Percentiles rank a stretch among this genome's conserved stretches.
phyloP scores from a whole-genome alignment of 53 echinoderm and acorn worm species.

The Holothuria leucospilota region DNA sequence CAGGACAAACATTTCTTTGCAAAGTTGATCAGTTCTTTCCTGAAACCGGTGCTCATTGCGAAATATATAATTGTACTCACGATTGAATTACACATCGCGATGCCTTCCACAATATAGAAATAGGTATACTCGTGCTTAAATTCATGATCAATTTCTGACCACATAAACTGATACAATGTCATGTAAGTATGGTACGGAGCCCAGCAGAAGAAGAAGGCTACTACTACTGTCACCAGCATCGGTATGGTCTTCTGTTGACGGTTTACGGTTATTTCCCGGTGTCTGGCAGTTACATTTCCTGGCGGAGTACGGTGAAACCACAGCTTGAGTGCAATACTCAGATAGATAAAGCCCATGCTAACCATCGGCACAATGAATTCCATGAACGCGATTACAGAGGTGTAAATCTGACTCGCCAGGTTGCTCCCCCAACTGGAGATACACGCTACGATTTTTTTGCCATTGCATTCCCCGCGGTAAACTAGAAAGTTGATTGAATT shows the following conservation, averaged over 20 bases:
- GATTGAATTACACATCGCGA: conserved; percentile 92
- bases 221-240: conserved; percentile 93
- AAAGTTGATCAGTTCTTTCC: conserved; percentile 79
- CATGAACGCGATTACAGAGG: conserved; percentile 66
- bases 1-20: conserved; percentile 67
- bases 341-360: conserved; percentile 84
- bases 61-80: conserved; percentile 95
- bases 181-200: conserved; percentile 86
- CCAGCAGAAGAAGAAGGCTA: conserved; percentile 95
- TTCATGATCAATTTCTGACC: conserved; percentile 35
- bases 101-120: conserved; percentile 79
- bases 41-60: conserved; percentile 82
- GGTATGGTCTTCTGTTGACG: conserved; percentile 98
- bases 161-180: conserved; percentile 67
- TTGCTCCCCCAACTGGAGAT: conserved; percentile 69
- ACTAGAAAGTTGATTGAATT: conserved; percentile 68
- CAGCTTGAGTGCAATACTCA: conserved; percentile 84
- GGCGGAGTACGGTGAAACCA: conserved; percentile 93
- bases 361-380: conserved; percentile 86
- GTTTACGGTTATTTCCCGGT: conserved; percentile 90
- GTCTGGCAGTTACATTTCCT: conserved; percentile 86
- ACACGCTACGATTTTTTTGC: conserved; percentile 55
- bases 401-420: conserved; percentile 66
- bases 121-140: conserved; percentile 48
- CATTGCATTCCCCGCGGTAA: conserved; percentile 43